phyloP scores from a whole-genome alignment of 2,888 invertebrate genomes.

The Troglohyphantes excavatus region DNA sequence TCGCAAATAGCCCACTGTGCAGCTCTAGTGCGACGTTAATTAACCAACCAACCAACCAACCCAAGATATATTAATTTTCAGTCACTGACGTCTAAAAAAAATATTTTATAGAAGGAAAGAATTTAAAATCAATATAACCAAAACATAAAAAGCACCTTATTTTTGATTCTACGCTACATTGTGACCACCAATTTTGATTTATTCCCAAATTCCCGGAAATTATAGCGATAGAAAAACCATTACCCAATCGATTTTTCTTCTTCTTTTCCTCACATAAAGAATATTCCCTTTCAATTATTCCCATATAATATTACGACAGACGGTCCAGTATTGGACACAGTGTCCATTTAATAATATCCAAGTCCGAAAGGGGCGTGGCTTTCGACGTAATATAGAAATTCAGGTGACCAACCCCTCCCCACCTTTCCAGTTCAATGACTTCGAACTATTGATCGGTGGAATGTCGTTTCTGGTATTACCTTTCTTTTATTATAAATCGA shows the following conservation, averaged over 20 bases:
- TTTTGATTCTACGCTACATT: not conserved
- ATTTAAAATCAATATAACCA: too few species aligned
- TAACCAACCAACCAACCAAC: too few species aligned
- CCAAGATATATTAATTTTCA: too few species aligned
- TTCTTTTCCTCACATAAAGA: not conserved
- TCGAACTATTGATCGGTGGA: conserved; percentile 71
- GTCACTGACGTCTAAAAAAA: too few species aligned
- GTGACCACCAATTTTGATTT: not conserved
- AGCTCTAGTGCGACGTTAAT: too few species aligned
- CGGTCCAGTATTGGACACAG: not conserved
- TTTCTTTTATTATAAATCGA: conserved; percentile 70
- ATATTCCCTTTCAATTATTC: not conserved
- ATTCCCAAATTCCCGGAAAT: not conserved
- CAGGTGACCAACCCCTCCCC: conserved; percentile 55
- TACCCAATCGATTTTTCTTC: not conserved
- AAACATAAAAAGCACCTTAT: not conserved
- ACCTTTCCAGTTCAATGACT: conserved; percentile 67
- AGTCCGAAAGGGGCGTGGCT: conserved; percentile 11
- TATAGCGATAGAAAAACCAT: not conserved
- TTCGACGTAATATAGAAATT: conserved; percentile 31
- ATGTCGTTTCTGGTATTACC: conserved; percentile 18
- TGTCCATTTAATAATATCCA: conserved; percentile 38
- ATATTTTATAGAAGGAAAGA: too few species aligned
- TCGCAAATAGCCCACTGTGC: too few species aligned
- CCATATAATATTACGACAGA: not conserved